Conservation (phyloP, 2,797 vertebrate species). For the Etheostoma perlongum region DNA sequence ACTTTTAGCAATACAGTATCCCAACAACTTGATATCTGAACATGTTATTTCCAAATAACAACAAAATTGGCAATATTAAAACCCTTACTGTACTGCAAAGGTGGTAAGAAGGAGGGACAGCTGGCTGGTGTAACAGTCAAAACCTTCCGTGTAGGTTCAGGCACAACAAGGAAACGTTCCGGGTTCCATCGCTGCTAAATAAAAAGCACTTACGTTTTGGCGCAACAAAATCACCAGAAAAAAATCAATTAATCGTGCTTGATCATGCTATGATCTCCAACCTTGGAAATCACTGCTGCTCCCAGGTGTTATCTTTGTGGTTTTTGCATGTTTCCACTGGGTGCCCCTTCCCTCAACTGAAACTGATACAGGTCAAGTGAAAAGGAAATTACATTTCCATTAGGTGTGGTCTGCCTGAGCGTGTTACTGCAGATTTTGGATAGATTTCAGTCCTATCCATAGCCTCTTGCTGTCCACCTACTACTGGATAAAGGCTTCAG, state of each 20-base stretch:
- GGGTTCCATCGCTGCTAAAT: neutral
- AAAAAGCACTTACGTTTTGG: fast-evolving
- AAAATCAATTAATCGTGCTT: neutral
- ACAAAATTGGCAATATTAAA: neutral
- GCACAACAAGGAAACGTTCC: constrained; percentile 51
- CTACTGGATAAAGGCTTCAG: no score
- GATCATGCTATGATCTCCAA: no score
- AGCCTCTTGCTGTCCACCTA: no score
- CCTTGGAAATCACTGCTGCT: neutral
- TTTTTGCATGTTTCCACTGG: neutral
- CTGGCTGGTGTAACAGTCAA: constrained; percentile 54
- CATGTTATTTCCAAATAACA: fast-evolving
- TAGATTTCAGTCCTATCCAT: neutral
- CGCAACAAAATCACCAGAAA: neutral
- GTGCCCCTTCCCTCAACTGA: neutral
- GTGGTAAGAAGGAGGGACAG: constrained; percentile 29
- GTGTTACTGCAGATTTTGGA: neutral
- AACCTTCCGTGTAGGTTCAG: constrained; percentile 61
- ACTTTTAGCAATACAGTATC: neutral
- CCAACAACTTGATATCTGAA: neutral
- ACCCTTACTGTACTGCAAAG: constrained; percentile 58
- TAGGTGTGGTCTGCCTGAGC: neutral
- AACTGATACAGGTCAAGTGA: neutral
- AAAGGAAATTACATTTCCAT: neutral
- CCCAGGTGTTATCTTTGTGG: no score